These are phyloP conservation scores for Poecilus cupreus DNA, from an alignment of 2,888 invertebrate genomes.

Conservation along the genomic window DNA sequence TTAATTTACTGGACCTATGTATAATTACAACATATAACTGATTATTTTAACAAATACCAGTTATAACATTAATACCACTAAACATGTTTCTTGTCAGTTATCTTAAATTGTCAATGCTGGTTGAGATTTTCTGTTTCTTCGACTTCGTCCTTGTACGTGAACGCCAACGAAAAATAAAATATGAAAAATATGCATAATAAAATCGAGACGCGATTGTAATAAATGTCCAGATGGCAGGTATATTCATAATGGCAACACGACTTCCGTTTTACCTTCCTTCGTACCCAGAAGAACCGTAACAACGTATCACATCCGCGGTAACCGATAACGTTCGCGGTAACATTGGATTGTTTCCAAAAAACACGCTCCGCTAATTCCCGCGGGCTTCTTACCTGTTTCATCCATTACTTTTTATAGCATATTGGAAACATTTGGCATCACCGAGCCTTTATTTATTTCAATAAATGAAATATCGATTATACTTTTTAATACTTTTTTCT, in stretches of 20 bases:
- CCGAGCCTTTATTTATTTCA: constrained; percentile 21
- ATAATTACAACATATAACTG: no score
- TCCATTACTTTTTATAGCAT: constrained; percentile 27
- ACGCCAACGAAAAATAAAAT: not conserved
- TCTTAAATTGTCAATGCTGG: no score
- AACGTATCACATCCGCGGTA: not conserved
- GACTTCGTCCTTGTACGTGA: not conserved
- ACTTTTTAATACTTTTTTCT: not conserved
- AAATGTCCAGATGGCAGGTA: not conserved
- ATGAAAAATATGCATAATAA: not conserved
- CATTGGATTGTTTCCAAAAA: constrained; percentile 22
- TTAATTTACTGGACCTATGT: no score
- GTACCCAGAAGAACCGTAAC: not conserved
- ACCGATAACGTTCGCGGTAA: not conserved
- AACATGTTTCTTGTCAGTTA: no score
- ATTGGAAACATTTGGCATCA: not conserved
- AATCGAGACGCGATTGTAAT: not conserved
- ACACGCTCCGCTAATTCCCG: constrained; percentile 11
- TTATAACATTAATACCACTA: no score
- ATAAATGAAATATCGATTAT: constrained; percentile 25
- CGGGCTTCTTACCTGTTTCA: constrained; percentile 19
- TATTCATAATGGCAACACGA: not conserved
- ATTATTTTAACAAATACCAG: no score
- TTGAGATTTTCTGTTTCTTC: no score
- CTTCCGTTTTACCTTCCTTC: not conserved